Conservation (phyloP, 1,140 invertebrate species). For the Cylas formicarius region DNA sequence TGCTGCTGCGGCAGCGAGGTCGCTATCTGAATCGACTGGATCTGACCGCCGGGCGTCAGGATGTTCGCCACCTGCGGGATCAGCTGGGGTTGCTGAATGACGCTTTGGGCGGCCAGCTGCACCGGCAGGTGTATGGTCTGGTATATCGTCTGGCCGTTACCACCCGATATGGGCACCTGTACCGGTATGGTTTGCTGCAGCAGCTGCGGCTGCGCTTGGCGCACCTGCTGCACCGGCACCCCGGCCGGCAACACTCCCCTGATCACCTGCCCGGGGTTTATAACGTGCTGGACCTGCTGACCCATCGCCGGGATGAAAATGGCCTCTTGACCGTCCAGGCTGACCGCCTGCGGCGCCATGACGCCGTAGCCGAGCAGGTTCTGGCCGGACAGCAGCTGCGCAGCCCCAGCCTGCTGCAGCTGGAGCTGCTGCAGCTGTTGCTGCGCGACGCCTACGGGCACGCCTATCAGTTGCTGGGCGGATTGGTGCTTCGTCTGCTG, state of each 20-base stretch:
- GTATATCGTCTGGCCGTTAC: constrained; percentile 83
- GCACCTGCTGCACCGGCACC: constrained; percentile 44
- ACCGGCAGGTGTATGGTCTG: constrained; percentile 87
- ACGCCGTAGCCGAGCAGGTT: constrained; percentile 54
- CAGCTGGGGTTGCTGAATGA: constrained; percentile 47
- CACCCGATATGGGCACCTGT: constrained; percentile 83
- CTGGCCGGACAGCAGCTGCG: constrained; percentile 29
- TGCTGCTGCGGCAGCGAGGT: constrained; percentile 28
- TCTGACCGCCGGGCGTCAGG: constrained; percentile 75
- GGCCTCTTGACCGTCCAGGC: constrained; percentile 85
- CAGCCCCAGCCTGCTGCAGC: constrained; percentile 28
- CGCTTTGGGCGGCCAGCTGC: constrained; percentile 58
- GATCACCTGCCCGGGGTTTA: constrained; percentile 34
- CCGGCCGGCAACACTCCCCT: constrained; percentile 27
- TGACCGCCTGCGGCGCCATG: constrained; percentile 68
- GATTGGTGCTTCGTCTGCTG: too few species aligned
- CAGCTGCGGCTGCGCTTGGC: constrained; percentile 65
- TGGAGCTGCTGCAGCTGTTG: constrained; percentile 31
- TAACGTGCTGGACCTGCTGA: constrained; percentile 43
- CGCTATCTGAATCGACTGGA: constrained; percentile 56
- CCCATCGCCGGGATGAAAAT: constrained; percentile 68
- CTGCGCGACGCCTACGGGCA: constrained; percentile 29
- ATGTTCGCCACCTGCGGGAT: constrained; percentile 71
- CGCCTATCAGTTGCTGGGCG: too few species aligned
- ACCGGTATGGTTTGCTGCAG: constrained; percentile 82